A percentile compares a stretch with the other conserved stretches of the same genome.
Evolutionary conservation across 1,140 invertebrate genomes (phyloP).

Genomic region (Pseudachorutes palmiensis): DNA sequence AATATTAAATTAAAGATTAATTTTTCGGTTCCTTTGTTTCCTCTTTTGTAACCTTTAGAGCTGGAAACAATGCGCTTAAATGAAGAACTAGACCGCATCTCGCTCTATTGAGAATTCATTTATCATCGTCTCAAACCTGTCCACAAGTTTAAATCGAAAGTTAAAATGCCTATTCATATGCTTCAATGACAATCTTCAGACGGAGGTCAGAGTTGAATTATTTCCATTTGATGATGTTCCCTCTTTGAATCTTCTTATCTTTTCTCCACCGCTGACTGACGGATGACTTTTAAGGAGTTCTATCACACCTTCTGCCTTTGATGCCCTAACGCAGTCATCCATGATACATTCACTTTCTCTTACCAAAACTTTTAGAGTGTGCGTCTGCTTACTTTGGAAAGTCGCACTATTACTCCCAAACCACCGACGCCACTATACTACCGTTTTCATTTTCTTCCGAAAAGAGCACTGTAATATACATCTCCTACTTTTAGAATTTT

Average conservation of each 20-base stretch:
- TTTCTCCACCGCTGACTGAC: neutral
- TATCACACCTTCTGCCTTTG: conserved; percentile 1
- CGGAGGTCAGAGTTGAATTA: neutral
- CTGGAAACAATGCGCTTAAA: too few relatives aligned
- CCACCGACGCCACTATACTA: too few relatives aligned
- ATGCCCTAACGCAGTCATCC: neutral
- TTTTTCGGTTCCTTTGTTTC: too few relatives aligned
- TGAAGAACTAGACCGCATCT: too few relatives aligned
- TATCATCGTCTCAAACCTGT: neutral
- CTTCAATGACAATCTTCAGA: neutral
- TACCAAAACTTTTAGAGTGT: too few relatives aligned
- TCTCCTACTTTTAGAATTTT: neutral
- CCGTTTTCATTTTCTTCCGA: neutral
- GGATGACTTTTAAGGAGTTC: neutral
- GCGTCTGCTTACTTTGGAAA: neutral
- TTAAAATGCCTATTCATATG: neutral
- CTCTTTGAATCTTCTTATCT: too few relatives aligned
- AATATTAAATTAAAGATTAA: too few relatives aligned
- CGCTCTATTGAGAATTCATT: neutral
- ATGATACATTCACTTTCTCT: neutral
- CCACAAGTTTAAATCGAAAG: too few relatives aligned
- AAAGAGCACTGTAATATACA: too few relatives aligned
- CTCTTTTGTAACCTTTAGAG: too few relatives aligned
- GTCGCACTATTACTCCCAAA: too few relatives aligned
- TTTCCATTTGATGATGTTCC: neutral